Conservation (phyloP, 2,797 vertebrate genomes). For the Enteromius afrohamiltoni region DNA sequence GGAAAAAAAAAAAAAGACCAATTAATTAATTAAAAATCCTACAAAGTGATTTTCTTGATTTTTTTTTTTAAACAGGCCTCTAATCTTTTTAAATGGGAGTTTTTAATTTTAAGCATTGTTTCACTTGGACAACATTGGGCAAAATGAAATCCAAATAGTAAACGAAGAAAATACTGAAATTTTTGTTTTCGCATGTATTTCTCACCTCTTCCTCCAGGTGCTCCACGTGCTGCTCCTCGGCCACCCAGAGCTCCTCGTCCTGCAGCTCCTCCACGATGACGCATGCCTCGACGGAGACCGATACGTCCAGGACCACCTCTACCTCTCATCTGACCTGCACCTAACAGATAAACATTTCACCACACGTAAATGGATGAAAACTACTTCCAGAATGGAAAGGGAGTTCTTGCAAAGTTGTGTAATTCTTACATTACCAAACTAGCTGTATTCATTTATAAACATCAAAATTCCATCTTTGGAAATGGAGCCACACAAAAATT, state of each 20-base stretch:
- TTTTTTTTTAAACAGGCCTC: too few relatives aligned
- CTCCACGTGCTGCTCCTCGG: constrained; percentile 83
- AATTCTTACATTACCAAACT: not conserved
- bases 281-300: constrained; percentile 83
- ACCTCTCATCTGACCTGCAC: constrained; percentile 83
- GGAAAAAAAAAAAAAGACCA: too few relatives aligned
- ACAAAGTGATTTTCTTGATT: too few relatives aligned
- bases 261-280: constrained; percentile 79
- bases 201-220: constrained; percentile 85
- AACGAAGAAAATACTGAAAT: too few relatives aligned
- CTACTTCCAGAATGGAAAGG: not conserved
- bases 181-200: too few relatives aligned
- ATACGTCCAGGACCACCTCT: constrained; percentile 83
- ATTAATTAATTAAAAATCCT: too few relatives aligned
- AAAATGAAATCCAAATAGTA: too few relatives aligned
- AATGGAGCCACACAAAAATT: too few relatives aligned
- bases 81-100: too few relatives aligned
- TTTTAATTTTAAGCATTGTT: not conserved
- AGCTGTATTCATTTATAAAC: not conserved
- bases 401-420: not conserved
- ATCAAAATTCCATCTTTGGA: not conserved
- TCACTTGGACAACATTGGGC: not conserved
- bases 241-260: constrained; percentile 82
- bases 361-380: not conserved
- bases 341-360: constrained; percentile 55